Evolutionary conservation across 2,888 invertebrate genomes (phyloP).

Genomic region (Coecobrya sp.): DNA sequence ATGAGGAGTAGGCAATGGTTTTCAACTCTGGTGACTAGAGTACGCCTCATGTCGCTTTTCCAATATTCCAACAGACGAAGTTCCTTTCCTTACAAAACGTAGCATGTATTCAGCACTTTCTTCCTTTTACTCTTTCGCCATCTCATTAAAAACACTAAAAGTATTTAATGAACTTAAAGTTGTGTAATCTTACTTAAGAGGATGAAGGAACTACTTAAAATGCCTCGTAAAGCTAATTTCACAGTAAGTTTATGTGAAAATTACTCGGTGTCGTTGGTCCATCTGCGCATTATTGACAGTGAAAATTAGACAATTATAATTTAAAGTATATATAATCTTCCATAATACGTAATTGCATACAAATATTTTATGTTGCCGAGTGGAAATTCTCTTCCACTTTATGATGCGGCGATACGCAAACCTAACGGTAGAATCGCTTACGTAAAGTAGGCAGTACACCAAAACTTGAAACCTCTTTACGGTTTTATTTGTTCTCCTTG

Average conservation of each 20-base stretch:
- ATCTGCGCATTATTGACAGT: background rate
- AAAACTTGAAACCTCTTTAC: background rate
- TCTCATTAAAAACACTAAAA: background rate
- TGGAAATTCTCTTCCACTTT: too few relatives aligned
- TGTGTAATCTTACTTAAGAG: background rate
- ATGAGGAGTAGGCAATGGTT: slow-evolving; percentile 64
- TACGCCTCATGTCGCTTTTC: slow-evolving; percentile 57
- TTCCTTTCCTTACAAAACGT: background rate
- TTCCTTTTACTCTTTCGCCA: background rate
- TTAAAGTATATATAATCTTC: too few relatives aligned
- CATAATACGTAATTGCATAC: too few relatives aligned
- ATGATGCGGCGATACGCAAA: background rate
- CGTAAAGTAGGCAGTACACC: background rate
- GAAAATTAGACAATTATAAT: background rate
- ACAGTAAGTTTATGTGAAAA: background rate
- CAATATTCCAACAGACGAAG: background rate
- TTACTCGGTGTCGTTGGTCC: background rate
- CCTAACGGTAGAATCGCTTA: background rate
- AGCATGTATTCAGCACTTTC: background rate
- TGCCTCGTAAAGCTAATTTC: background rate
- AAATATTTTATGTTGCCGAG: too few relatives aligned
- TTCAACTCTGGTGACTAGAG: slow-evolving; percentile 52
- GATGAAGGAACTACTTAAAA: background rate
- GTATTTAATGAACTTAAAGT: background rate
- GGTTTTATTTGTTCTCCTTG: background rate